A percentile compares a stretch with the other conserved stretches of the same genome.
Evolutionary conservation across 2,113 vertebrate species (phyloP).

Genomic region (Hydropotes inermis): DNA sequence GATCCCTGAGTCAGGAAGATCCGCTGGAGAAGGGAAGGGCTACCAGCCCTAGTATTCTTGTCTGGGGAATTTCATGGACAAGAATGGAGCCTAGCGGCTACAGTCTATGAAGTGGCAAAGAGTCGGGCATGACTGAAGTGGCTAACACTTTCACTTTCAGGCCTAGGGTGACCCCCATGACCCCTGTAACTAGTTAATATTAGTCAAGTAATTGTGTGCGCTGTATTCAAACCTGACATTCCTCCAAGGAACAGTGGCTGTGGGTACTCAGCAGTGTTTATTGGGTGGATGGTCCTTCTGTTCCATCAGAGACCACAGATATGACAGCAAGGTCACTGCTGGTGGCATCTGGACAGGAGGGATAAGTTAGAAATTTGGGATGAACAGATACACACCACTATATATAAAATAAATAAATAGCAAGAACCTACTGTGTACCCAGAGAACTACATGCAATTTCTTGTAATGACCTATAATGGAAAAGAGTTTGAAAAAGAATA

Average conservation of each 20-base stretch:
- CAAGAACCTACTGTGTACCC: background rate
- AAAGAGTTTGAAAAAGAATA: background rate
- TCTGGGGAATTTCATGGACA: background rate
- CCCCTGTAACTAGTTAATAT: background rate
- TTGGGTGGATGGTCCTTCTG: background rate
- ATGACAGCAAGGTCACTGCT: accelerated
- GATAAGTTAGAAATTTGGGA: background rate
- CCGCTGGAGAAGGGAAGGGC: background rate
- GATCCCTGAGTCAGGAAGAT: background rate
- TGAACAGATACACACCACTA: no score
- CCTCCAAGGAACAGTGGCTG: background rate
- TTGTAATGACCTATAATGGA: background rate
- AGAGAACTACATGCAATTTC: background rate
- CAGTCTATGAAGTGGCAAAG: background rate
- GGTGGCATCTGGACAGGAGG: background rate
- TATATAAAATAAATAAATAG: background rate
- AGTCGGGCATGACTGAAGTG: background rate
- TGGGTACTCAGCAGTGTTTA: accelerated
- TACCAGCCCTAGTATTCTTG: background rate
- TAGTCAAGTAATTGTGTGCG: background rate
- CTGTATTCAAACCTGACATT: background rate
- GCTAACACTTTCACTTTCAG: background rate
- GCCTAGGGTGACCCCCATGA: background rate
- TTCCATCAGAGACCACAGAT: background rate
- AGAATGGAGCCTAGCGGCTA: background rate